These are phyloP conservation scores for Porites lutea DNA, from an alignment of 64 coral and sea anemone species.

Conservation along the genomic window DNA sequence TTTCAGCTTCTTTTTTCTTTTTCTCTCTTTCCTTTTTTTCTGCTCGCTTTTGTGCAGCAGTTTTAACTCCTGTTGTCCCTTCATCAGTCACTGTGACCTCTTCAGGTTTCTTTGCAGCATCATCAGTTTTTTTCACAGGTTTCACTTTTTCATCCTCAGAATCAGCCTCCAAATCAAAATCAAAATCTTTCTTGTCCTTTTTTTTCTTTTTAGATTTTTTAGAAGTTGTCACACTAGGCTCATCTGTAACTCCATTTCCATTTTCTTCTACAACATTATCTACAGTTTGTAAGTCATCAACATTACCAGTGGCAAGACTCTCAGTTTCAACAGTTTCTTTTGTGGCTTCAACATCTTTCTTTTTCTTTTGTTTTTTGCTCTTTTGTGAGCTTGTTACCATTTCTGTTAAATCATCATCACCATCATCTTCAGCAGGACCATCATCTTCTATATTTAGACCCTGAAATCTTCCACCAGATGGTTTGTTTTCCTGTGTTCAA, in stretches of 20 bases:
- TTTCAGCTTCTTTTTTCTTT: slow-evolving; percentile 93
- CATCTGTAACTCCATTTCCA: slow-evolving; percentile 35
- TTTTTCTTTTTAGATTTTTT: slow-evolving; percentile 94
- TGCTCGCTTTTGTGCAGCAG: slow-evolving; percentile 97
- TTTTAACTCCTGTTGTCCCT: slow-evolving; percentile 64
- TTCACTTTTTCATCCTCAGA: slow-evolving; percentile 54
- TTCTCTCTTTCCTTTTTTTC: slow-evolving; percentile 99
- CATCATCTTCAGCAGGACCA: slow-evolving; percentile 13
- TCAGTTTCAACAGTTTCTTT: slow-evolving; percentile 41
- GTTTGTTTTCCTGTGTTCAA: neutral
- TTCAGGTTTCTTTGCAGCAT: slow-evolving; percentile 42
- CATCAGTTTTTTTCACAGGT: slow-evolving; percentile 18
- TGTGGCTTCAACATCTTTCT: slow-evolving; percentile 28
- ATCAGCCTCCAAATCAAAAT: slow-evolving; percentile 92
- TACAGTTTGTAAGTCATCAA: slow-evolving; percentile 45
- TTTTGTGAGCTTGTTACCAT: slow-evolving; percentile 7
- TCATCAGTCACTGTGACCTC: slow-evolving; percentile 18
- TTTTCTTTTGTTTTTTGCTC: slow-evolving; percentile 41
- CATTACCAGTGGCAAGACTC: neutral
- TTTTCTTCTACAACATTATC: slow-evolving; percentile 37
- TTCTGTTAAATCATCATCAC: neutral
- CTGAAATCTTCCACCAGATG: slow-evolving; percentile 65
- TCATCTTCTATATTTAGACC: slow-evolving; percentile 67
- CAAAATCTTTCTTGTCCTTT: slow-evolving; percentile 85
- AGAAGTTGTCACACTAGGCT: neutral